A percentile compares a stretch with the other conserved stretches of the same genome.
Evolutionary conservation across 2,888 invertebrate species (phyloP).

Genomic region (Prosapia bicincta): DNA sequence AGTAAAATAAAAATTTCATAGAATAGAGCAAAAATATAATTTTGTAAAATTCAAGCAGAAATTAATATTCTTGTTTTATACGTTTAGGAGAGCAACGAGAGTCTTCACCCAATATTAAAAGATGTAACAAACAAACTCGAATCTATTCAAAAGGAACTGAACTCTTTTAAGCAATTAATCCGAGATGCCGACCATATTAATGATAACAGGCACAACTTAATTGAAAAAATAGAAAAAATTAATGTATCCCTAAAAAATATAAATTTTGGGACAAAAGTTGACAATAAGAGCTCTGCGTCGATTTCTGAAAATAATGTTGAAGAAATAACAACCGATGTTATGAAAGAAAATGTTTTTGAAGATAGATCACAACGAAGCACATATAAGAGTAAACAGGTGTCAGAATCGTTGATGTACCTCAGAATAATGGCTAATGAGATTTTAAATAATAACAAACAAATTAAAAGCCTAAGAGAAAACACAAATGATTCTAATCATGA

Average conservation of each 20-base stretch:
- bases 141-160: not conserved
- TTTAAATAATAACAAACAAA: not conserved
- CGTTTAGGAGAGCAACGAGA: not conserved
- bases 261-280: not conserved
- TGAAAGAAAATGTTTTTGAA: not conserved
- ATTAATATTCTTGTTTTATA: not conserved
- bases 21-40: too few relatives aligned
- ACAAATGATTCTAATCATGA: not conserved
- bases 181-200: not conserved
- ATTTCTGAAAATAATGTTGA: too few relatives aligned
- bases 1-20: too few relatives aligned
- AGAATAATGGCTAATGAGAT: not conserved
- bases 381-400: not conserved
- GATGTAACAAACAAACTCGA: not conserved
- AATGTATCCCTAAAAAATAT: not conserved
- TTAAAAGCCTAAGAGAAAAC: not conserved
- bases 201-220: not conserved
- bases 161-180: not conserved
- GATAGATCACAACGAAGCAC: not conserved
- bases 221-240: not conserved
- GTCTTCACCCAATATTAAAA: not conserved
- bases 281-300: too few relatives aligned
- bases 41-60: too few relatives aligned
- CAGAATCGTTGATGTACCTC: not conserved
- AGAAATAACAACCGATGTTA: not conserved